Evolutionary conservation across 1,140 invertebrate genomes (phyloP).

Genomic region (Batillaria attramentaria): DNA sequence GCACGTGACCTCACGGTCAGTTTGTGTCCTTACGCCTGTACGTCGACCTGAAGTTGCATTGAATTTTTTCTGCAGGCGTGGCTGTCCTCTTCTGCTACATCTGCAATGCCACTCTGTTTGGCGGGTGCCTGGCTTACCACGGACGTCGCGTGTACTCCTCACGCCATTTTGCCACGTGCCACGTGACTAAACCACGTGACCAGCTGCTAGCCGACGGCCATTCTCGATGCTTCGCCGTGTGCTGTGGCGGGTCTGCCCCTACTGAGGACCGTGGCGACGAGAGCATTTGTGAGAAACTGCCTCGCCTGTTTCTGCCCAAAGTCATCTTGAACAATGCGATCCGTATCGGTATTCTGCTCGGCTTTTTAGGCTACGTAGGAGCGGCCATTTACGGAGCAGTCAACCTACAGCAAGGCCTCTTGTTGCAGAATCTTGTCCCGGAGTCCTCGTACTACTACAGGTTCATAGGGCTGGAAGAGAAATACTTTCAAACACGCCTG

Average conservation of each 20-base stretch:
- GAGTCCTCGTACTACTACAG: conserved; percentile 62
- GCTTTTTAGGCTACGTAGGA: conserved; percentile 87
- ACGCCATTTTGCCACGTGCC: conserved; percentile 44
- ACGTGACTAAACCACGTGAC: conserved; percentile 29
- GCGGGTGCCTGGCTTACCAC: conserved; percentile 44
- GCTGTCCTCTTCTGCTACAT: conserved; percentile 51
- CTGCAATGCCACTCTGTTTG: conserved; percentile 45
- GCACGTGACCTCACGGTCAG: too few relatives aligned
- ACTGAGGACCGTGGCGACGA: neutral
- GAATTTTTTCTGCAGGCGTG: conserved; percentile 32
- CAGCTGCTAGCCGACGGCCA: neutral
- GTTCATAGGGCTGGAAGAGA: conserved; percentile 26
- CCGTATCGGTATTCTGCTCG: conserved; percentile 76
- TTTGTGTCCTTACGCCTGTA: too few relatives aligned
- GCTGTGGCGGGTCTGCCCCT: conserved; percentile 20
- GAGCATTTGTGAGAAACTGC: conserved; percentile 21
- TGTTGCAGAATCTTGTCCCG: conserved; percentile 74
- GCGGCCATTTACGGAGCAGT: conserved; percentile 90
- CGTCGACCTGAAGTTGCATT: too few relatives aligned
- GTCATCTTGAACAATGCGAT: neutral
- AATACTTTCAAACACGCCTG: conserved; percentile 30
- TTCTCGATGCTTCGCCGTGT: neutral
- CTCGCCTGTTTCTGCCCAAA: neutral
- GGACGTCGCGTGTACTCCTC: conserved; percentile 38
- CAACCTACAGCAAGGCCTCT: conserved; percentile 88